A percentile compares a stretch with the other conserved stretches of the same genome.
phyloP scores from a whole-genome alignment of 2,797 vertebrate species.

The Poeciliopsis infans region DNA sequence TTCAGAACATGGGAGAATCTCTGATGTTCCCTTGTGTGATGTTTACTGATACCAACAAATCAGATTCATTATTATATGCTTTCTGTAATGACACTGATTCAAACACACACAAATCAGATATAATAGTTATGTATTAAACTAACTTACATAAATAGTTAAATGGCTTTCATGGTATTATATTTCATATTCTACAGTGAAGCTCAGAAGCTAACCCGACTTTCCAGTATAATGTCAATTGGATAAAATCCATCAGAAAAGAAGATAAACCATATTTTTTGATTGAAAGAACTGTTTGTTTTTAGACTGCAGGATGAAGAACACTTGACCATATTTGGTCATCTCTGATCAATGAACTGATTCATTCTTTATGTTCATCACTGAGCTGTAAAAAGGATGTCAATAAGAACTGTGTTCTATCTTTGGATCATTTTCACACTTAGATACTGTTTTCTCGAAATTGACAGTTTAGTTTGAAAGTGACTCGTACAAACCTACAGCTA shows the following conservation, averaged over 20 bases:
- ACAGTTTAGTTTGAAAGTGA: background rate
- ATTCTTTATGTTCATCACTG: background rate
- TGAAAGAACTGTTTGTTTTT: background rate
- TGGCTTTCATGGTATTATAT: background rate
- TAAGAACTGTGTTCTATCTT: background rate
- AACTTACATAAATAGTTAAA: background rate
- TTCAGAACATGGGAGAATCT: background rate
- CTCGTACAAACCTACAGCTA: background rate
- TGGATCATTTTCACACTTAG: background rate
- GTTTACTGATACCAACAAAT: background rate
- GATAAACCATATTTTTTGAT: background rate
- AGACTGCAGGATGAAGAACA: background rate
- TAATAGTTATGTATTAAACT: background rate
- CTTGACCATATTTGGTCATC: conserved; percentile 32
- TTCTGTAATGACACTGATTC: background rate
- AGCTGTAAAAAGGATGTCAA: background rate
- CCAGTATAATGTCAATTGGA: background rate
- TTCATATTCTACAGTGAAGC: background rate
- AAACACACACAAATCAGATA: background rate
- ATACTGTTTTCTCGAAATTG: background rate
- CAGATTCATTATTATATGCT: background rate
- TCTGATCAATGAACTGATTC: background rate
- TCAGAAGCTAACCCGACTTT: background rate
- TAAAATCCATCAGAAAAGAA: background rate
- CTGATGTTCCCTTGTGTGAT: background rate